phyloP scores from a whole-genome alignment of 2,797 vertebrate species.

The Malurus leucopterus region DNA sequence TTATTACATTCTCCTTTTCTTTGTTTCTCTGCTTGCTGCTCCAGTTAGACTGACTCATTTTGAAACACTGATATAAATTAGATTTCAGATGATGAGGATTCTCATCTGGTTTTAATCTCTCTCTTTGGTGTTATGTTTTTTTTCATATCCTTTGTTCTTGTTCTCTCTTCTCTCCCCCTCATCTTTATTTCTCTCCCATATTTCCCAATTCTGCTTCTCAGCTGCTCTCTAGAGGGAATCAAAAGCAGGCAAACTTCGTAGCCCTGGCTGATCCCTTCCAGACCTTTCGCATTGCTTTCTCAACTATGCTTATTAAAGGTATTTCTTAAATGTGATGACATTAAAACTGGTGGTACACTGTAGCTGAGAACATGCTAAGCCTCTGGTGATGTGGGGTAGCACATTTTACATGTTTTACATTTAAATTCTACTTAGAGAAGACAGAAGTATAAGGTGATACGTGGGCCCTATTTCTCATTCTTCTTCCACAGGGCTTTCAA shows the following conservation, averaged over 20 bases:
- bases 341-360: not conserved
- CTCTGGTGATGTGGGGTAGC: not conserved
- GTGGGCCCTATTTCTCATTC: not conserved
- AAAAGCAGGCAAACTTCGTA: not conserved
- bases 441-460: not conserved
- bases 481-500: not conserved
- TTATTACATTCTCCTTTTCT: slow-evolving; percentile 58
- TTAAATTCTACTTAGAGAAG: not conserved
- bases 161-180: not conserved
- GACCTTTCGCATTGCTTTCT: not conserved
- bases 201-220: not conserved
- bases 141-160: slow-evolving; percentile 36
- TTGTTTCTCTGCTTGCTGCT: slow-evolving; percentile 38
- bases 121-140: not conserved
- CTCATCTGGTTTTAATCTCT: slow-evolving; percentile 53
- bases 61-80: slow-evolving; percentile 54
- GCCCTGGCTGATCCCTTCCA: not conserved
- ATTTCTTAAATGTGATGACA: not conserved
- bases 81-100: slow-evolving; percentile 48
- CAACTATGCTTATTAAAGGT: not conserved
- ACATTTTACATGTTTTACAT: not conserved
- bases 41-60: slow-evolving; percentile 46
- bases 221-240: not conserved
- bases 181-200: not conserved
- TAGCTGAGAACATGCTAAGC: not conserved